Conservation (phyloP, 2,113 vertebrate species). For the Xenopus tropicalis region DNA sequence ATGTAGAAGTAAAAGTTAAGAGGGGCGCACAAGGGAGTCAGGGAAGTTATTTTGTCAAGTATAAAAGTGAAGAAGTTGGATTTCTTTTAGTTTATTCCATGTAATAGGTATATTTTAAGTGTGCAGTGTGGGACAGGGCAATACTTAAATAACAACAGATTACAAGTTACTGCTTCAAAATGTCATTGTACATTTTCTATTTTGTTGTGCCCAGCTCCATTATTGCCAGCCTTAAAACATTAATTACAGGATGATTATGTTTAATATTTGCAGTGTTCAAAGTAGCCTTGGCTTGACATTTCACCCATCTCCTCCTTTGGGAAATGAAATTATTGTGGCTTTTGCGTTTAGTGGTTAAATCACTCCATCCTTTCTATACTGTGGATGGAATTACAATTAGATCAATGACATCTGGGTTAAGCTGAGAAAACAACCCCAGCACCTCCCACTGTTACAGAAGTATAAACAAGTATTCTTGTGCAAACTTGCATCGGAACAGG, state of each 20-base stretch:
- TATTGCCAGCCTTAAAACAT: background rate
- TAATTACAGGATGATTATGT: background rate
- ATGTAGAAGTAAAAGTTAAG: no score
- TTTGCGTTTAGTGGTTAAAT: background rate
- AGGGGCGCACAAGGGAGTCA: no score
- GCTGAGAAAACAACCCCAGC: background rate
- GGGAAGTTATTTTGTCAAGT: no score
- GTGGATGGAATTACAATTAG: conserved; percentile 15
- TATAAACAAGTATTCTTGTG: background rate
- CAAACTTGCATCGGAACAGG: background rate
- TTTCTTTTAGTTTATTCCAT: no score
- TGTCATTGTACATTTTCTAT: no score
- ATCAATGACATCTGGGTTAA: background rate
- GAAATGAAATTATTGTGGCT: background rate
- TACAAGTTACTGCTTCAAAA: no score
- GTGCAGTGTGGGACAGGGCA: no score
- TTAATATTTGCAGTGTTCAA: background rate
- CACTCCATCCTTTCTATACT: background rate
- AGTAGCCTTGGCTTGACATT: background rate
- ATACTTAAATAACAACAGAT: no score
- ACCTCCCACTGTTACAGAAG: background rate
- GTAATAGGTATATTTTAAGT: no score
- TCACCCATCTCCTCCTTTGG: background rate
- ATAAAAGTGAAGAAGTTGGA: no score
- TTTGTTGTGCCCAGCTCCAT: background rate